phyloP scores from a whole-genome alignment of 1,140 invertebrate genomes.

The Eupeodes corollae region DNA sequence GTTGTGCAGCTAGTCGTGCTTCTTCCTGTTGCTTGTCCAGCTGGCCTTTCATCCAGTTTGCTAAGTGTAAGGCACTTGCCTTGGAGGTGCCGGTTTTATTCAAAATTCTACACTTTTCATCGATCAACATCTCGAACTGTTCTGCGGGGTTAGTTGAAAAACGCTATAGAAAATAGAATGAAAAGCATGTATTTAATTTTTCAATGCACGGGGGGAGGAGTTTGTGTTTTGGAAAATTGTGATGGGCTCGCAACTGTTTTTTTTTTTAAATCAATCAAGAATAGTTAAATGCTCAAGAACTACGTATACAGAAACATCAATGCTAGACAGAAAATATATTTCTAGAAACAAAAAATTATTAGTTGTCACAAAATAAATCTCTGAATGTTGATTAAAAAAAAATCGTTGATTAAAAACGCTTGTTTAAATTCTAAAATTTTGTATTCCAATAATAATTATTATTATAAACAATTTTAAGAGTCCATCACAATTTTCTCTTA shows the following conservation, averaged over 20 bases:
- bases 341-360: too few species aligned
- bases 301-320: too few species aligned
- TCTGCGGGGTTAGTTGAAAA: constrained; percentile 18
- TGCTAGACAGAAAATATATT: too few species aligned
- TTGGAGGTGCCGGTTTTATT: constrained; percentile 46
- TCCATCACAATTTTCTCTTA: constrained; percentile 35
- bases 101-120: constrained; percentile 47
- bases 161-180: too few species aligned
- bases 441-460: too few species aligned
- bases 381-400: constrained; percentile 10
- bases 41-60: constrained; percentile 56
- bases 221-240: constrained; percentile 23
- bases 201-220: neutral
- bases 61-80: constrained; percentile 48
- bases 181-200: neutral
- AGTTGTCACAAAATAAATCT: too few species aligned
- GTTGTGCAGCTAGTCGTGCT: constrained; percentile 25
- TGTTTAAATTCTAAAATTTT: constrained; percentile 8
- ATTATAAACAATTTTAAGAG: constrained; percentile 11
- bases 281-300: too few species aligned
- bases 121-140: constrained; percentile 45
- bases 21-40: constrained; percentile 37
- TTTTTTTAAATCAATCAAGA: too few species aligned
- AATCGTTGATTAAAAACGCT: constrained; percentile 39
- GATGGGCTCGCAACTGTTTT: constrained; percentile 28